Evolutionary conservation across 2,888 invertebrate genomes (phyloP).

Genomic region (Amphiduros pacificus): DNA sequence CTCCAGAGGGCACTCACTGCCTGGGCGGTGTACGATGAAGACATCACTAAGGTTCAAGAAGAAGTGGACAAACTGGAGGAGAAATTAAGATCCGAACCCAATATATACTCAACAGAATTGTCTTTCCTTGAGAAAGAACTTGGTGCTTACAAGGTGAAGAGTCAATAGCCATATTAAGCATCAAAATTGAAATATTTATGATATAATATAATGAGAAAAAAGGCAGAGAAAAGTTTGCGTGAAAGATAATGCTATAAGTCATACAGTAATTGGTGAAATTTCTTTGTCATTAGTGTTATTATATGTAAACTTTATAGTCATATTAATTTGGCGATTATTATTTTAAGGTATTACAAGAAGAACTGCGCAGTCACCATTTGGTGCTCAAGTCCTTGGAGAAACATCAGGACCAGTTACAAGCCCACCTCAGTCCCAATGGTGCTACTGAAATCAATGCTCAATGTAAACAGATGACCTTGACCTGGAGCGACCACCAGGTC

Average conservation of each 20-base stretch:
- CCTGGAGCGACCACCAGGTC: constrained; percentile 73
- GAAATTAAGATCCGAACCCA: constrained; percentile 40
- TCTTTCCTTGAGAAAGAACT: constrained; percentile 48
- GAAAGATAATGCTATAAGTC: too few species aligned
- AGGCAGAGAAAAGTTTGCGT: too few species aligned
- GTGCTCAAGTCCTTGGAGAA: constrained; percentile 38
- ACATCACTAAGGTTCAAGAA: constrained; percentile 42
- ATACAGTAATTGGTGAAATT: too few species aligned
- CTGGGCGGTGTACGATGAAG: constrained; percentile 47
- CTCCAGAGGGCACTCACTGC: constrained; percentile 48
- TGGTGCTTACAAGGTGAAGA: constrained; percentile 48
- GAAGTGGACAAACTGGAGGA: constrained; percentile 43
- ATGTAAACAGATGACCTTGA: constrained; percentile 79
- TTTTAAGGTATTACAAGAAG: too few species aligned
- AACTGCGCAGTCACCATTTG: too few species aligned
- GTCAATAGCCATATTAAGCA: too few species aligned
- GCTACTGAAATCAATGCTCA: constrained; percentile 64
- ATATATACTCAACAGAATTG: constrained; percentile 44
- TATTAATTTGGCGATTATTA: too few species aligned
- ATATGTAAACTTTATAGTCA: too few species aligned
- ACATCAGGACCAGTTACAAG: constrained; percentile 45
- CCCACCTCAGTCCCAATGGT: constrained; percentile 45
- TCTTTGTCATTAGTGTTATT: too few species aligned
- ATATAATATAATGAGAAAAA: too few species aligned
- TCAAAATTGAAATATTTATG: too few species aligned